Evolutionary conservation across 2,888 invertebrate genomes (phyloP), one percentile per base, ranked within the genome.

Genomic region (Epirrhoe tristata): DNA sequence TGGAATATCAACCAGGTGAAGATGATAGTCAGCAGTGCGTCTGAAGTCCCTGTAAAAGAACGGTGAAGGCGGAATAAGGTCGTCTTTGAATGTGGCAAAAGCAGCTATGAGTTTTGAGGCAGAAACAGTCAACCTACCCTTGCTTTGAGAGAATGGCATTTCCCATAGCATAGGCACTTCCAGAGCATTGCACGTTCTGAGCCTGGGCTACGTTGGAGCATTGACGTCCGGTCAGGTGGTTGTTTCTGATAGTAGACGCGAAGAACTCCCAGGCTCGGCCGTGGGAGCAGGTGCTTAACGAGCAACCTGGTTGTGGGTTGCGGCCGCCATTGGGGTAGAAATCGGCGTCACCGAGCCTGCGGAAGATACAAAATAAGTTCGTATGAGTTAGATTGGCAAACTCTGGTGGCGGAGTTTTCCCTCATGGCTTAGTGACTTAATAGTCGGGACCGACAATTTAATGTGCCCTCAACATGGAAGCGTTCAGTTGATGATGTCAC

Each of bases 311-410:
- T 71, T 91, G 91, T 3, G 82, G 81, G 71, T 82, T 80, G 5
- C 81, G 81, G 52, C 90, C 91, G 0, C 90, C 91, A 70, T 92
- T 92, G 5, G 90, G 89, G 74, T 91, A 93, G 78, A 91, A 93
- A 75, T 91, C 87, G 10, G 83, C 80, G 53, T 89, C 50, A 6
- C 80, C 86, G 34, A 87, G 81, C 17, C 58, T 66, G 53, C 1
- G 17, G 10, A 24, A 48, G 5, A 34, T 10, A 34, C 8, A 12
- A 12, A 12, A 10, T n/a, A n/a, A n/a, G n/a, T n/a, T n/a, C n/a
- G n/a, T n/a, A n/a, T n/a, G n/a, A n/a, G n/a, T n/a, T n/a, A n/a
- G n/a, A n/a, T n/a, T n/a, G n/a, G n/a, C n/a, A n/a, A n/a, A n/a
- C n/a, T n/a, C n/a, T n/a, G n/a, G n/a, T n/a, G n/a, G n/a, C n/a